Evolutionary conservation across 2,113 vertebrate genomes (phyloP).

Genomic region (Hemichromis elongatus): DNA sequence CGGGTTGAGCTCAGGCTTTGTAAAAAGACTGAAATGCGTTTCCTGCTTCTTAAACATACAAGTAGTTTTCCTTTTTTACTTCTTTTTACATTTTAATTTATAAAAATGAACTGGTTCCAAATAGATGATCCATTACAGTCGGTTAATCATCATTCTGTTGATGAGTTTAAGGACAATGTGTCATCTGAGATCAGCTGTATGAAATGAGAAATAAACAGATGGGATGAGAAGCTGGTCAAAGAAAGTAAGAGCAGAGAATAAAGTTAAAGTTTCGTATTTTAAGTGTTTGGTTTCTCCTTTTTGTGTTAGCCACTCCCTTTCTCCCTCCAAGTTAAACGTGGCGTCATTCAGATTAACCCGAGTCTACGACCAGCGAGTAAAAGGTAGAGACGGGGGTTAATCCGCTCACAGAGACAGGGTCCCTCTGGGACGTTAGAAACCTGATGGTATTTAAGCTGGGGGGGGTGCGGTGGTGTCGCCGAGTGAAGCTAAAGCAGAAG

Average conservation of each 20-base stretch:
- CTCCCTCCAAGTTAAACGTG: background rate
- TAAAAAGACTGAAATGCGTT: background rate
- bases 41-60: background rate
- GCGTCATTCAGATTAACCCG: background rate
- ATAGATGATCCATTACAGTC: background rate
- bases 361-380: background rate
- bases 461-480: slow-evolving; percentile 32
- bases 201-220: background rate
- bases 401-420: background rate
- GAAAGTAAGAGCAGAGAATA: background rate
- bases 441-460: background rate
- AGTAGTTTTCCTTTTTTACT: background rate
- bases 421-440: background rate
- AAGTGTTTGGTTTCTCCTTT: no score
- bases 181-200: fast-evolving
- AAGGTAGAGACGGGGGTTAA: background rate
- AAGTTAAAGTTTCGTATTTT: background rate
- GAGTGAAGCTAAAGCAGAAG: slow-evolving; percentile 44
- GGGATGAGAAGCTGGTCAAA: background rate
- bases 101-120: background rate
- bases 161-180: background rate
- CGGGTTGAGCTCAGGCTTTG: background rate
- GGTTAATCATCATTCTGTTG: background rate
- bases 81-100: background rate
- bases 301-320: fast-evolving